Evolutionary conservation across 2,797 vertebrate genomes (phyloP).

Genomic region (Rhabdomys pumilio): DNA sequence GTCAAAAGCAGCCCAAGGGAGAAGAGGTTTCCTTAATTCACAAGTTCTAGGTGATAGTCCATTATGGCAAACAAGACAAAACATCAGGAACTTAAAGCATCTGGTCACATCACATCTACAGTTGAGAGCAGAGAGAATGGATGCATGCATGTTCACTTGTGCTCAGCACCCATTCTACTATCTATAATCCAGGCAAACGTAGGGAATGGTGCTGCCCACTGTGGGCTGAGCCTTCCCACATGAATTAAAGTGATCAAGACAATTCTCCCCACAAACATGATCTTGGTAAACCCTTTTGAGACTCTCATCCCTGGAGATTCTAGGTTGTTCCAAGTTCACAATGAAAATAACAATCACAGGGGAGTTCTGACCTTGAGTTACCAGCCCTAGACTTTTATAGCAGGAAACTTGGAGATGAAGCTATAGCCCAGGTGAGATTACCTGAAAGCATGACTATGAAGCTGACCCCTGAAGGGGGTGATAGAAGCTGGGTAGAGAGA

Average conservation of each 20-base stretch:
- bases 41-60: not conserved
- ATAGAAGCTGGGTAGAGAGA: not conserved
- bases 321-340: not conserved
- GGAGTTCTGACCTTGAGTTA: constrained; percentile 16
- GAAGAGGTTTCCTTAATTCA: not conserved
- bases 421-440: not conserved
- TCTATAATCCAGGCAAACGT: not conserved
- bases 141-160: not conserved
- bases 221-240: not conserved
- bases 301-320: not conserved
- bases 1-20: not conserved
- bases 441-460: not conserved
- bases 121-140: not conserved
- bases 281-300: not conserved
- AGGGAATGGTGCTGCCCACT: not conserved
- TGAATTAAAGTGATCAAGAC: not conserved
- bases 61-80: not conserved
- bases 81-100: no score
- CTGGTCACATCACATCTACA: not conserved
- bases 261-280: not conserved
- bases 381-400: not conserved
- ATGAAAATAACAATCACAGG: not conserved
- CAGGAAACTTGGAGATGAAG: not conserved
- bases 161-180: no score
- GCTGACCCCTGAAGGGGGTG: not conserved